Evolutionary conservation across 64 coral and sea anemone species (phyloP), one percentile per base, ranked within the genome.

Genomic region (Acropora yongei): DNA sequence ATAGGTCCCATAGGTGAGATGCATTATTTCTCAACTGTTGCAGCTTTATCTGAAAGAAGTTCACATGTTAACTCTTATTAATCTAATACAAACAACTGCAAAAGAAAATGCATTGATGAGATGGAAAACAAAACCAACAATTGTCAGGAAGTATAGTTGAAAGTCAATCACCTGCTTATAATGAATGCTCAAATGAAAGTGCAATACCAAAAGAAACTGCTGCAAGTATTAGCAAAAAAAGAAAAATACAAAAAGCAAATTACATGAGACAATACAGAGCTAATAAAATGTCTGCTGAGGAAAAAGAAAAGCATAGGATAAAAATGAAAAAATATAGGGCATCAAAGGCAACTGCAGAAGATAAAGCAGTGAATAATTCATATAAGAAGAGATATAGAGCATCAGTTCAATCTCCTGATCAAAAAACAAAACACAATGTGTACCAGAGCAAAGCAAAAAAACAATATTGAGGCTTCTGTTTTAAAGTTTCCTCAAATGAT

Each of bases 41-140:
- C 19, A 91, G 68, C 61, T 47, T 83, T 91, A 75, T 75, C 44
- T 91, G 89, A 91, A 91, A 91, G 78, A 82, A 91, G 83, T 47
- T 83, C 75, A 68, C 30, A 30, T 91, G 68, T 75, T 46, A 80
- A 80, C 58, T 80, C 78, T 58, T 80, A 4, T 80, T 49, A 80
- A 80, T 57, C 89, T 40, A 30, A 30, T 30, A 91, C 89, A 83
- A 75, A 83, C 76, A 41, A 41, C 44, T 10, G 57, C 88, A 89
- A 89, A 80, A 79, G 76, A 89, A 89, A 89, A 89, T 79, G 75
- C 65, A 79, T 8, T 89, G 44, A 47, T 89, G 42, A 69, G 43
- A 89, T 41, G 79, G 88, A 89, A 89, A 80, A 76, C 88, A 80
- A 79, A 89, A 44, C 76, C 79, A 80, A 11, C 30, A 30, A 30